phyloP scores from a whole-genome alignment of 2,113 vertebrate genomes.

The Helogale parvula region DNA sequence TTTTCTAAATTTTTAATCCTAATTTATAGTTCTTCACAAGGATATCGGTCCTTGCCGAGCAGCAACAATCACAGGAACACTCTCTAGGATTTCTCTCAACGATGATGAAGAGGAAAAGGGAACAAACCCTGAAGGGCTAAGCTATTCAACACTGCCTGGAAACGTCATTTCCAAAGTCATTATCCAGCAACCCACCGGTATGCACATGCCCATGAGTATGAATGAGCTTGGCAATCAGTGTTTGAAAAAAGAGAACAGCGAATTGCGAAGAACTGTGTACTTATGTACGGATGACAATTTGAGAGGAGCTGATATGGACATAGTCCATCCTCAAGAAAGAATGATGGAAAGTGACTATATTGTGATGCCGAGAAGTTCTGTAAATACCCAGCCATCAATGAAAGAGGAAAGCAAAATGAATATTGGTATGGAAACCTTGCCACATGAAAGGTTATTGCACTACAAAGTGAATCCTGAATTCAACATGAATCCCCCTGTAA shows the following conservation, averaged over 20 bases:
- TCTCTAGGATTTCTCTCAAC: slow-evolving; percentile 98
- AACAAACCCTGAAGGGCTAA: slow-evolving; percentile 92
- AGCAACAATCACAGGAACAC: slow-evolving; percentile 97
- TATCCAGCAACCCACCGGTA: slow-evolving; percentile 95
- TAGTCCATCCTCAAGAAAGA: slow-evolving; percentile 92
- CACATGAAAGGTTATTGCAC: slow-evolving; percentile 97
- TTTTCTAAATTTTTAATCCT: slow-evolving; percentile 65
- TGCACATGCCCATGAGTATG: slow-evolving; percentile 96
- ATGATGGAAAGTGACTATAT: slow-evolving; percentile 99
- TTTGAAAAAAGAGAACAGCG: slow-evolving; percentile 91
- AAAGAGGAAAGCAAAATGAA: slow-evolving; percentile 98
- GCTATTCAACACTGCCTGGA: slow-evolving; percentile 97
- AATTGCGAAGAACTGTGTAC: slow-evolving; percentile 96
- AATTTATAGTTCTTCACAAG: slow-evolving; percentile 95
- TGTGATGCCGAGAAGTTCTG: slow-evolving; percentile 95
- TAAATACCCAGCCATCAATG: slow-evolving; percentile 91
- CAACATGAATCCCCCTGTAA: slow-evolving; percentile 92
- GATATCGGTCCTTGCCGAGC: slow-evolving; percentile 98
- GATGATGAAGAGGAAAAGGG: slow-evolving; percentile 97
- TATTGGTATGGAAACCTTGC: slow-evolving; percentile 95
- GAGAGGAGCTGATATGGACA: slow-evolving; percentile 94
- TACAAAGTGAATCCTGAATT: slow-evolving; percentile 98
- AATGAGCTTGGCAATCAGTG: slow-evolving; percentile 94
- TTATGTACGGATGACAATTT: slow-evolving; percentile 96
- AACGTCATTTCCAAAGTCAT: slow-evolving; percentile 99